phyloP scores from a whole-genome alignment of 2,113 vertebrate species.

The Rhabdomys dilectus region DNA sequence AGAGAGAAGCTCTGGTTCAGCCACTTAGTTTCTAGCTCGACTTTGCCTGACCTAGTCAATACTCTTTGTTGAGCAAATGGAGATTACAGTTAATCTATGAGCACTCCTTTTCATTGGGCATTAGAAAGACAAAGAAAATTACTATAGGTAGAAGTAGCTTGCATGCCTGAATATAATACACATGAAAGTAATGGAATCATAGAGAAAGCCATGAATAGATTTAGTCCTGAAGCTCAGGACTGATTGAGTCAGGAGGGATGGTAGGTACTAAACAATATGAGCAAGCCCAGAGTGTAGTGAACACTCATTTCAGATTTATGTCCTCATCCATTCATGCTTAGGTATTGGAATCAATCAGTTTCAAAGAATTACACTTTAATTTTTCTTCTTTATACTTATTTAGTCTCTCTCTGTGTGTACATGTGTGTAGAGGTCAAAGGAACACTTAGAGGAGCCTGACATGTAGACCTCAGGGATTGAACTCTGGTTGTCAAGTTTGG shows the following conservation, averaged over 20 bases:
- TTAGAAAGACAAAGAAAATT: constrained; percentile 43
- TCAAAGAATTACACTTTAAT: constrained; percentile 23
- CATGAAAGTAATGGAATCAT: constrained; percentile 12
- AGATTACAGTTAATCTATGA: constrained; percentile 55
- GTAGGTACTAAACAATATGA: constrained; percentile 20
- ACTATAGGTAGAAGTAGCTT: background rate
- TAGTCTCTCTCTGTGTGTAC: background rate
- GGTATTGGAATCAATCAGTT: background rate
- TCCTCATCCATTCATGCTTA: constrained; percentile 44
- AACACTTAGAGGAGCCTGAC: background rate
- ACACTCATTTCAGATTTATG: constrained; percentile 30
- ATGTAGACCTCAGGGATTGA: background rate
- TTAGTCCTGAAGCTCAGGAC: constrained; percentile 9
- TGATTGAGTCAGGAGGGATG: background rate
- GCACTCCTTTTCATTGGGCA: background rate
- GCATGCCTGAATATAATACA: background rate
- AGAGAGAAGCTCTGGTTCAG: constrained; percentile 52
- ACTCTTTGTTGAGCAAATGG: constrained; percentile 34
- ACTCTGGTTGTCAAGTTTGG: background rate
- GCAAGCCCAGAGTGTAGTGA: background rate
- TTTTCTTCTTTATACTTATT: background rate
- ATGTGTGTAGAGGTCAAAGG: background rate
- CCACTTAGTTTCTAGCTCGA: constrained; percentile 38
- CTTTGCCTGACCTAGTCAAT: constrained; percentile 9
- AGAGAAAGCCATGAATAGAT: constrained; percentile 10